phyloP scores from a whole-genome alignment of 2,888 invertebrate species.

The Sthenelais limicola region DNA sequence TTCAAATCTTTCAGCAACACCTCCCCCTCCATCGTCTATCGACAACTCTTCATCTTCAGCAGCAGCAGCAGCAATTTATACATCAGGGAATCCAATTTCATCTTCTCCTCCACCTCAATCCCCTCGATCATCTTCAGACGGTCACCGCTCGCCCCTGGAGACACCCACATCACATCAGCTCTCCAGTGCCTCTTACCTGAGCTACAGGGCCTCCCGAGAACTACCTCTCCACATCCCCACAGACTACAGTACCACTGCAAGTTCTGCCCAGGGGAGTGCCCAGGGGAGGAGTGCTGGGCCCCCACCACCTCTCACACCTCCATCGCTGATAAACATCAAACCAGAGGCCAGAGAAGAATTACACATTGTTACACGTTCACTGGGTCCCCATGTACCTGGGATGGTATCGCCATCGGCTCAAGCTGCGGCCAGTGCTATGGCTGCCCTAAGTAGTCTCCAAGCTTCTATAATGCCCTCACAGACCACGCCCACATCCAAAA shows the following conservation, averaged over 20 bases:
- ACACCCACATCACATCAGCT: slow-evolving; percentile 6
- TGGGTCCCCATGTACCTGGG: slow-evolving; percentile 4
- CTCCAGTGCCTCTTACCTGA: neutral
- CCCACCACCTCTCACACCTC: slow-evolving; percentile 1
- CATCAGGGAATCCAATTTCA: neutral
- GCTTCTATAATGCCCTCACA: slow-evolving; percentile 22
- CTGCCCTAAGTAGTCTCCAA: slow-evolving; percentile 15
- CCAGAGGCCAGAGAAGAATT: slow-evolving; percentile 16
- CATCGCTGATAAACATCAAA: neutral
- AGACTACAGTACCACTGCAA: slow-evolving; percentile 25
- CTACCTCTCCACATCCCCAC: slow-evolving; percentile 5
- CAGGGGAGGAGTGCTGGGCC: no score
- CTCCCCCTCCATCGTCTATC: neutral
- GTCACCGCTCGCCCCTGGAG: neutral
- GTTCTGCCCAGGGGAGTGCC: no score
- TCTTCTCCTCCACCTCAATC: neutral
- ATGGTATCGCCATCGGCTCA: slow-evolving; percentile 33
- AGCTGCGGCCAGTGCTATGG: slow-evolving; percentile 29
- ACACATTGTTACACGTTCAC: slow-evolving; percentile 10
- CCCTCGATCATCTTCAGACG: neutral
- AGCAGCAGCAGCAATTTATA: neutral
- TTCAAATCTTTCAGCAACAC: neutral
- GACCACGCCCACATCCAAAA: neutral
- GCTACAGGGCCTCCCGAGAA: neutral
- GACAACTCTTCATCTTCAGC: neutral